Percentiles rank a stretch among this genome's conserved stretches.
phyloP scores from a whole-genome alignment of 2,797 vertebrate species.

The Hybognathus amarus region DNA sequence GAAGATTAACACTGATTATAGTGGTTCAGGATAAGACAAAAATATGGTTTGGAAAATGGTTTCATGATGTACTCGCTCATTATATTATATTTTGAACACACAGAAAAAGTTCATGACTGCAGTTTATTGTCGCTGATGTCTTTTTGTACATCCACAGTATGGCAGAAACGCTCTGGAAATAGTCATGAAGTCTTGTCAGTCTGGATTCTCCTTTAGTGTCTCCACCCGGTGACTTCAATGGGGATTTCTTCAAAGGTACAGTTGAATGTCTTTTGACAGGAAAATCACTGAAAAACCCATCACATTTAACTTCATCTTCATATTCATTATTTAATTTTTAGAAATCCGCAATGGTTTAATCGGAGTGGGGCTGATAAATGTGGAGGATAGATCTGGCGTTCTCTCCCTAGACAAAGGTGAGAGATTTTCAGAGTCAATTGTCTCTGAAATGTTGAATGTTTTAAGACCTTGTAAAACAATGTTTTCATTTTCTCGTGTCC shows the following conservation, averaged over 20 bases:
- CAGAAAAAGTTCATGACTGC: no score
- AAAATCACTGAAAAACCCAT: not conserved
- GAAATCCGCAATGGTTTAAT: slow-evolving; percentile 95
- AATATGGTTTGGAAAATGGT: no score
- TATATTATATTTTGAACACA: no score
- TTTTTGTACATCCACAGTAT: slow-evolving; percentile 79
- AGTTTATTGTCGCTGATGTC: slow-evolving; percentile 24
- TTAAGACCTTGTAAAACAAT: not conserved
- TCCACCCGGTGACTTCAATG: slow-evolving; percentile 89
- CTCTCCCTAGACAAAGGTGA: slow-evolving; percentile 95
- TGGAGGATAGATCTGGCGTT: slow-evolving; percentile 91
- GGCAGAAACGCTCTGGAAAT: slow-evolving; percentile 97
- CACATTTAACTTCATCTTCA: not conserved
- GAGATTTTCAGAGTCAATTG: not conserved
- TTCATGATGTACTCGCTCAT: no score
- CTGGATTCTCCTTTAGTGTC: slow-evolving; percentile 91
- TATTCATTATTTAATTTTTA: slow-evolving; percentile 55
- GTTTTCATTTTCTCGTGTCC: not conserved
- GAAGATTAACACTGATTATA: no score
- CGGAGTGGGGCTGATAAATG: slow-evolving; percentile 95
- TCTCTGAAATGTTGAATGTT: not conserved
- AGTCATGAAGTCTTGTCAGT: slow-evolving; percentile 97
- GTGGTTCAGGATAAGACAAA: no score
- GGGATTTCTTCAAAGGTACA: slow-evolving; percentile 97
- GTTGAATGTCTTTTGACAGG: not conserved